These are phyloP conservation scores for Ondatra zibethicus DNA, from an alignment of 2,113 vertebrate genomes.

Conservation along the genomic window DNA sequence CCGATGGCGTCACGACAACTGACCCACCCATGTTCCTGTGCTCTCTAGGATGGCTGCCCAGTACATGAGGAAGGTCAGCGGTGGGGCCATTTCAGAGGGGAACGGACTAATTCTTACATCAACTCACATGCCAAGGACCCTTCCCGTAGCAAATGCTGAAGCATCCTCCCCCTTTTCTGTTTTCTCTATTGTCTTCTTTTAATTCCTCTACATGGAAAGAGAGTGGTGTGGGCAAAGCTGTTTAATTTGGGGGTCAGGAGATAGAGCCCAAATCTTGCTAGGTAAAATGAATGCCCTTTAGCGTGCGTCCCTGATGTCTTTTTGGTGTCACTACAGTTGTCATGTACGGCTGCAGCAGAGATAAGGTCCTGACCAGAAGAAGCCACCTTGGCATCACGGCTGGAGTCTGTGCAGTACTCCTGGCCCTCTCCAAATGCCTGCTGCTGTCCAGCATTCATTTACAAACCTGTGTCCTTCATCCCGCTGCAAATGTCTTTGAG, in stretches of 20 bases:
- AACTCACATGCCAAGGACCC: background rate
- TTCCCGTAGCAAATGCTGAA: background rate
- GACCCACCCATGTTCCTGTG: background rate
- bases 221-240: background rate
- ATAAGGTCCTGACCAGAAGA: background rate
- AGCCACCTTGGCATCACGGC: background rate
- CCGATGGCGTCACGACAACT: background rate
- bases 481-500: background rate
- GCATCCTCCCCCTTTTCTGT: fast-evolving
- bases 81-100: too few relatives aligned
- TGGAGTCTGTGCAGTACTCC: background rate
- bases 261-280: constrained; percentile 1
- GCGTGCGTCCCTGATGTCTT: background rate
- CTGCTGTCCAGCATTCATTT: background rate
- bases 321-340: background rate
- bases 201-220: background rate
- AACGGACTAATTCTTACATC: too few relatives aligned
- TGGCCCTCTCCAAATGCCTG: background rate
- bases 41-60: background rate
- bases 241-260: background rate
- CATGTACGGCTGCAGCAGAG: background rate
- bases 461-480: background rate
- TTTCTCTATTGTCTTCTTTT: background rate
- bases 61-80: background rate
- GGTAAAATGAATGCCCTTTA: background rate